Percentiles rank a stretch among this genome's conserved stretches.
These are phyloP conservation scores for Apostichopus californicus DNA, from an alignment of 35 echinoderm and acorn worm genomes.

Conservation along the genomic window DNA sequence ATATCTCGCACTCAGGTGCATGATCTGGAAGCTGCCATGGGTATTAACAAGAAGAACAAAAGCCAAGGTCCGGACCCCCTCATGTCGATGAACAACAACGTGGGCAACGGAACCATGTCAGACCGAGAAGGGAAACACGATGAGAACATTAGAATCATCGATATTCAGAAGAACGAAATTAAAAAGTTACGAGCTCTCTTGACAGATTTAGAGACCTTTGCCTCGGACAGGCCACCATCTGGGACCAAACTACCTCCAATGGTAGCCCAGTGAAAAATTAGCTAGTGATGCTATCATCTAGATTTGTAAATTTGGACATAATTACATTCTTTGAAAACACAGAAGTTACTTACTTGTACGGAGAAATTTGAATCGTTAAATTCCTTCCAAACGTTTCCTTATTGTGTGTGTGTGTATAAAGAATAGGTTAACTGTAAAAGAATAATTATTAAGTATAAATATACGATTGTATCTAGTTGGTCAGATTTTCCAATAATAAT, in stretches of 20 bases:
- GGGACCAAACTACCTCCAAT: constrained; percentile 90
- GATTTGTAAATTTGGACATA: not conserved
- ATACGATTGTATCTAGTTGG: no score
- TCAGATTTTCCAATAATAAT: no score
- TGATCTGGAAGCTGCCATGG: constrained; percentile 95
- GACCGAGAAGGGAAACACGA: constrained; percentile 77
- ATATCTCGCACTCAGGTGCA: constrained; percentile 95
- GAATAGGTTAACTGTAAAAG: no score
- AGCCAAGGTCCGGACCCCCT: not conserved
- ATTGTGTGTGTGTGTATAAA: no score
- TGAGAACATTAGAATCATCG: constrained; percentile 94
- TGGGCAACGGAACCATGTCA: constrained; percentile 43
- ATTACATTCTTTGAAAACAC: no score
- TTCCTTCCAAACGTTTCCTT: no score
- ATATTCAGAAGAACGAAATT: constrained; percentile 86
- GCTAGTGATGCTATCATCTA: not conserved
- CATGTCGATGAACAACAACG: constrained; percentile 12
- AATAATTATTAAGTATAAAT: no score
- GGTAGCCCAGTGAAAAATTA: constrained; percentile 64
- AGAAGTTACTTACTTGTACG: no score
- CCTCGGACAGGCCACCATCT: constrained; percentile 85
- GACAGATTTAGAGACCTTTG: constrained; percentile 64
- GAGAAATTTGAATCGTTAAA: no score
- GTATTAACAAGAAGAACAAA: constrained; percentile 95
- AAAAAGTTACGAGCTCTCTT: constrained; percentile 80